phyloP scores from a whole-genome alignment of 2,113 vertebrate species.

The Dolichallabes microphthalmus region DNA sequence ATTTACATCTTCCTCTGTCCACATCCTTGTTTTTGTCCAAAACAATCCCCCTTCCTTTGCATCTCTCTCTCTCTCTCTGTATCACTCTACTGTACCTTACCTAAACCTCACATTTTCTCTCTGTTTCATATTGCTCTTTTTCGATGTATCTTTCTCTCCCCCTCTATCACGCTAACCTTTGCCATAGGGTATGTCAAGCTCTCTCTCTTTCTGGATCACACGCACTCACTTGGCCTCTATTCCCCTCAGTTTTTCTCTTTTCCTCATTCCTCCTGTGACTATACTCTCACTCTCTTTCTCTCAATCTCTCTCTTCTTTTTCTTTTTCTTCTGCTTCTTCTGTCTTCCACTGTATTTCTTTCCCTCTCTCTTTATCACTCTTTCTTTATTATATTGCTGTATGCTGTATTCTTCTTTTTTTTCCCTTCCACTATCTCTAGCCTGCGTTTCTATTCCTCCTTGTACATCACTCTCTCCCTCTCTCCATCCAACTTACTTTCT shows the following conservation, averaged over 20 bases:
- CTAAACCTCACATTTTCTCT: not conserved
- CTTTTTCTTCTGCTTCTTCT: constrained; percentile 64
- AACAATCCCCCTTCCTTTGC: constrained; percentile 63
- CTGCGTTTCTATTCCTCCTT: not conserved
- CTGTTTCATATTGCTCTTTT: not conserved
- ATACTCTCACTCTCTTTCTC: constrained; percentile 70
- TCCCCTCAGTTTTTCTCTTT: not conserved
- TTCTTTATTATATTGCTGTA: not conserved
- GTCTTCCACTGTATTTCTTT: constrained; percentile 63
- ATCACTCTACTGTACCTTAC: constrained; percentile 66
- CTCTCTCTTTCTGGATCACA: not conserved
- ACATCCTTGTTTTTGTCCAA: constrained; percentile 68
- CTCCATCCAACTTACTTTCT: constrained; percentile 86
- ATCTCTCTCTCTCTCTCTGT: constrained; percentile 66
- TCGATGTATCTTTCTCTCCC: not conserved
- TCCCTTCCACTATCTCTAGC: not conserved
- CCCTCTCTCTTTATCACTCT: not conserved
- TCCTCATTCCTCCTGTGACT: not conserved
- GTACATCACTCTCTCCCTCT: constrained; percentile 44
- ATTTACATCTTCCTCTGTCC: not conserved
- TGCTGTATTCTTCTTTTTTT: not conserved
- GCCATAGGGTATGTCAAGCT: no score
- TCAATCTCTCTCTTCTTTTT: constrained; percentile 58
- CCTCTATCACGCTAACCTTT: not conserved
- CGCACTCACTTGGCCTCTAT: not conserved